These are phyloP conservation scores for Agriopis leucophaearia DNA, from an alignment of 2,888 invertebrate species.

Conservation along the genomic window DNA sequence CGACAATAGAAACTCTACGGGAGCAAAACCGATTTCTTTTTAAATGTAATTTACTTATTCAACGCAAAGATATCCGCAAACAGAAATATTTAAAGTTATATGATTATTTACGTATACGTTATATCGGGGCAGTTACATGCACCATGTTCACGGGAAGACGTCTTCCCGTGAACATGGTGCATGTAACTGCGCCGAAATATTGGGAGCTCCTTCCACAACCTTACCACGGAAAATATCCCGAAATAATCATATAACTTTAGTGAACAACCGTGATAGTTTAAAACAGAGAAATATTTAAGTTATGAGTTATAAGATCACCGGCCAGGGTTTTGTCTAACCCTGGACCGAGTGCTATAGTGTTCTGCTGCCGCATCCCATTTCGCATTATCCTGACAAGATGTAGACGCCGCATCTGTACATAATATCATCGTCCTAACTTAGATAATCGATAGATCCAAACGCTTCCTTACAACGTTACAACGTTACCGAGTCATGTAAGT, in stretches of 20 bases:
- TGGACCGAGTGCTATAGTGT: constrained; percentile 20
- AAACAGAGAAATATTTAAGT: too few species aligned
- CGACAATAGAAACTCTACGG: constrained; percentile 34
- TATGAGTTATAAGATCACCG: constrained; percentile 59
- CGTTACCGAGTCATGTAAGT: constrained; percentile 36
- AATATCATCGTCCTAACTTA: constrained; percentile 53
- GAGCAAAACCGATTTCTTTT: constrained; percentile 55
- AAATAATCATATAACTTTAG: too few species aligned
- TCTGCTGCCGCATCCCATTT: neutral
- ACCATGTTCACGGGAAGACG: too few species aligned
- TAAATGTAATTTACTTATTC: constrained; percentile 69
- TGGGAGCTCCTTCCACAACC: too few species aligned
- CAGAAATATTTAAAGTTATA: constrained; percentile 68
- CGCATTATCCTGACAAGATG: neutral
- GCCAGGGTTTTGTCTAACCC: constrained; percentile 52
- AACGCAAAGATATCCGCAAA: constrained; percentile 63
- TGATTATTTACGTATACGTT: too few species aligned
- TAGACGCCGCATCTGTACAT: constrained; percentile 47
- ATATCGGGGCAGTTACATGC: too few species aligned
- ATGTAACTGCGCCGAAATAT: too few species aligned
- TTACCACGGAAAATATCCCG: too few species aligned
- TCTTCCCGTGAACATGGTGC: too few species aligned
- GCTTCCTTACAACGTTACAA: constrained; percentile 35
- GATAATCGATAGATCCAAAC: constrained; percentile 38
- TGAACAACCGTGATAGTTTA: too few species aligned